Percentiles rank a stretch among this genome's conserved stretches.
phyloP scores from a whole-genome alignment of 2,797 vertebrate genomes.

The Gobionotothen gibberifrons region DNA sequence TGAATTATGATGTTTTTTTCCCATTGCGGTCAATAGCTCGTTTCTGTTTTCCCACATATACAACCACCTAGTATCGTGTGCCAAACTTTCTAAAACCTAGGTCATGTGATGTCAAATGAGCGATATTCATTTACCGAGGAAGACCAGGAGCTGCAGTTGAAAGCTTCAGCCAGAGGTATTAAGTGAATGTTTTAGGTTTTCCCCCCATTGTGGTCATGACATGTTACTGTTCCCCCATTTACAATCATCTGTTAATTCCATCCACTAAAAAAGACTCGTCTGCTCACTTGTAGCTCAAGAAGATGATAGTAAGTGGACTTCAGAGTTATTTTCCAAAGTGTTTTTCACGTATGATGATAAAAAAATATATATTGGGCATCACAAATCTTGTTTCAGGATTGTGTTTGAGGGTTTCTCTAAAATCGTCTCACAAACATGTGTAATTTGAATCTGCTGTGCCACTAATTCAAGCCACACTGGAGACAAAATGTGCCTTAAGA shows the following conservation, averaged over 20 bases:
- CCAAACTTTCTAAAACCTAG: neutral
- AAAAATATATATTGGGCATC: too few species aligned
- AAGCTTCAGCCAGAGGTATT: too few species aligned
- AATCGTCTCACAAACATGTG: conserved; percentile 34
- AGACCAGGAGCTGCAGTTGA: too few species aligned
- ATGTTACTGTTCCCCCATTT: too few species aligned
- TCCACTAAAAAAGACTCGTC: neutral
- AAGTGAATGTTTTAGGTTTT: too few species aligned
- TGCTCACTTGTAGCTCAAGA: neutral
- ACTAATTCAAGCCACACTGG: conserved; percentile 33
- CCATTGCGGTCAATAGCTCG: neutral
- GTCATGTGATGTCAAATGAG: neutral
- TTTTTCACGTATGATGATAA: too few species aligned
- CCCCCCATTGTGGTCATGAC: too few species aligned
- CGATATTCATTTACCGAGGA: neutral
- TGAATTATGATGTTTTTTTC: neutral
- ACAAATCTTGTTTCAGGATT: neutral
- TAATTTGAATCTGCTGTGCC: conserved; percentile 18
- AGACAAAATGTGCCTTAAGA: conserved; percentile 34
- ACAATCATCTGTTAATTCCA: neutral
- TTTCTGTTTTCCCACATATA: neutral
- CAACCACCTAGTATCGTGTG: neutral
- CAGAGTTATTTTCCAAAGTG: too few species aligned
- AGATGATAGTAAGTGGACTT: too few species aligned
- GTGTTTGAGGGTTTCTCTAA: conserved; percentile 10